These are phyloP conservation scores for Aselliscus stoliczkanus DNA, from an alignment of 2,797 vertebrate species.

Conservation along the genomic window DNA sequence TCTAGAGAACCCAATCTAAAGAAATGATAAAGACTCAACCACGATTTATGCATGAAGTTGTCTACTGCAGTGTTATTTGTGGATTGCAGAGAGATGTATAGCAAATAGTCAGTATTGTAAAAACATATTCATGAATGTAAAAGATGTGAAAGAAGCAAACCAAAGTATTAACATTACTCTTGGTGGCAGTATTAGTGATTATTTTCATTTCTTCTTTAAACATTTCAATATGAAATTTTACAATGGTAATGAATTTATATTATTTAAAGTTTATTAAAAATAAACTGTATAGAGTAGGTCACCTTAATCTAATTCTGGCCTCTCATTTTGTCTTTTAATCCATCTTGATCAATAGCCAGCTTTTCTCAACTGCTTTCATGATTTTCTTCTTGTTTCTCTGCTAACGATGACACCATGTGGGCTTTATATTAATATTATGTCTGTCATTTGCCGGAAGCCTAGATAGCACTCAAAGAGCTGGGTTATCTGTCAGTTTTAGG, in stretches of 20 bases:
- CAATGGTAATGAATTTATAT: conserved; percentile 32
- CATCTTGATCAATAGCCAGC: background rate
- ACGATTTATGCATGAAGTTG: conserved; percentile 16
- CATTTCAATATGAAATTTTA: conserved; percentile 32
- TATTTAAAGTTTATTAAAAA: conserved; percentile 50
- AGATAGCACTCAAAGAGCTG: background rate
- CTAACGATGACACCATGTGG: background rate
- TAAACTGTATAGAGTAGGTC: conserved; percentile 32
- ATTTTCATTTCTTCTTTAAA: conserved; percentile 54
- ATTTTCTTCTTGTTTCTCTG: background rate
- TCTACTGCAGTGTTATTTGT: background rate
- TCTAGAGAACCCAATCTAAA: conserved; percentile 31
- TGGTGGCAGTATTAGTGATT: conserved; percentile 27
- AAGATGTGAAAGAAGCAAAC: conserved; percentile 13
- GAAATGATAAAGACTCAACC: background rate
- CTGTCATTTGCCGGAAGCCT: background rate
- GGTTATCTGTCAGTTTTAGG: background rate
- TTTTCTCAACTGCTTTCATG: background rate
- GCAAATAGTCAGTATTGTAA: background rate
- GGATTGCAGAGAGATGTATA: background rate
- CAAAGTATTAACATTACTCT: conserved; percentile 30
- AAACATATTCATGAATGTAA: background rate
- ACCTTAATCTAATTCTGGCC: conserved; percentile 37
- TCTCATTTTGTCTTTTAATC: conserved; percentile 32
- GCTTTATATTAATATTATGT: background rate